Conservation (phyloP, 2,113 vertebrate species). For the Ploceus nigricollis region DNA sequence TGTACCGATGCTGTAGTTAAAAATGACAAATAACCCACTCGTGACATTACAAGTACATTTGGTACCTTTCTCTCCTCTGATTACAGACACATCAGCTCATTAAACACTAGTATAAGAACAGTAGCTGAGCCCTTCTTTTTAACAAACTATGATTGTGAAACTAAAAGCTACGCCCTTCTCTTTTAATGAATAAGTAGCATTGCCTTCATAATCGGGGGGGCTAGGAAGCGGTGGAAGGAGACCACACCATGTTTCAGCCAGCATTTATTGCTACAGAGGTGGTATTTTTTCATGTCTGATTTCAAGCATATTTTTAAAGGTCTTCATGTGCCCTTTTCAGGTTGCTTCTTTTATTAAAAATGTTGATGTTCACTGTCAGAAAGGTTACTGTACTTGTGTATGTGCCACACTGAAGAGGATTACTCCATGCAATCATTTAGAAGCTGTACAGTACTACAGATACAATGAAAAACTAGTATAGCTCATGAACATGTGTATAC, state of each 20-base stretch:
- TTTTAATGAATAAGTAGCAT: constrained; percentile 18
- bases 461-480: not conserved
- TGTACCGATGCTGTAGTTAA: not conserved
- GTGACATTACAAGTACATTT: constrained; percentile 64
- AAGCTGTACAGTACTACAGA: not conserved
- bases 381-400: not conserved
- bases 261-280: not conserved
- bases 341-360: not conserved
- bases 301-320: constrained; percentile 10
- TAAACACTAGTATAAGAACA: constrained; percentile 56
- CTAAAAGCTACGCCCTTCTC: constrained; percentile 41
- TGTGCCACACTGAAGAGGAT: not conserved
- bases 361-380: not conserved
- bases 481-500: not conserved
- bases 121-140: constrained; percentile 49
- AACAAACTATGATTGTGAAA: constrained; percentile 51
- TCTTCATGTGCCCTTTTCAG: not conserved
- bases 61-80: constrained; percentile 47
- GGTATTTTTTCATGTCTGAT: not conserved
- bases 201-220: not conserved
- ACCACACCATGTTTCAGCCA: not conserved
- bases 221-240: not conserved
- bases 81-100: constrained; percentile 68
- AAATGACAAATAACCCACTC: constrained; percentile 65
- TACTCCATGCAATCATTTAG: not conserved